phyloP scores from a whole-genome alignment of 2,797 vertebrate species.

The Coccyzus lansbergi region DNA sequence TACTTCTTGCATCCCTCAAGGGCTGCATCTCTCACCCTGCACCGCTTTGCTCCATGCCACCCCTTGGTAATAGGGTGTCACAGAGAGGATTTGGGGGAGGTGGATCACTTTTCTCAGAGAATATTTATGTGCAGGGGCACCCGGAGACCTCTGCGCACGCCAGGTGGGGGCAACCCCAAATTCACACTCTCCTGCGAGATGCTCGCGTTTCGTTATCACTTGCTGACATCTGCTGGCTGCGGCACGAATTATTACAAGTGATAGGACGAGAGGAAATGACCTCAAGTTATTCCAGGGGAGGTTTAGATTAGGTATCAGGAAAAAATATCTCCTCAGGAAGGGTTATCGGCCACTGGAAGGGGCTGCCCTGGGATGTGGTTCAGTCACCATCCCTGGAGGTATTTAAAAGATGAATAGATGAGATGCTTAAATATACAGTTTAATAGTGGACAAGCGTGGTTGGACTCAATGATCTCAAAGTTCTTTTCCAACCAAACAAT shows the following conservation, averaged over 20 bases:
- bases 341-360: too few species aligned
- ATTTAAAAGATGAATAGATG: too few species aligned
- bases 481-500: too few species aligned
- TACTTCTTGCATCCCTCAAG: rapidly evolving
- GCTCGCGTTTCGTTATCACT: conserved; percentile 71
- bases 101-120: rapidly evolving
- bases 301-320: too few species aligned
- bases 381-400: too few species aligned
- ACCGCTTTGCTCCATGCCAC: not conserved
- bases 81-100: not conserved
- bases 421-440: too few species aligned
- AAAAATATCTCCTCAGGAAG: too few species aligned
- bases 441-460: too few species aligned
- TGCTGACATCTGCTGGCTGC: conserved; percentile 82
- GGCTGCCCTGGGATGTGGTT: too few species aligned
- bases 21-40: not conserved
- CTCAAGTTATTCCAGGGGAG: too few species aligned
- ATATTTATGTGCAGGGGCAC: rapidly evolving
- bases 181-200: not conserved
- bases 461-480: too few species aligned
- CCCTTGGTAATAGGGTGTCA: rapidly evolving
- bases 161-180: not conserved
- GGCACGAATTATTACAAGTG: conserved; percentile 29
- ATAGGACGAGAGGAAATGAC: too few species aligned
- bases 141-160: rapidly evolving